A percentile compares a stretch with the other conserved stretches of the same genome.
These are phyloP conservation scores for Tautogolabrus adspersus DNA, from an alignment of 2,113 vertebrate genomes.

Conservation along the genomic window DNA sequence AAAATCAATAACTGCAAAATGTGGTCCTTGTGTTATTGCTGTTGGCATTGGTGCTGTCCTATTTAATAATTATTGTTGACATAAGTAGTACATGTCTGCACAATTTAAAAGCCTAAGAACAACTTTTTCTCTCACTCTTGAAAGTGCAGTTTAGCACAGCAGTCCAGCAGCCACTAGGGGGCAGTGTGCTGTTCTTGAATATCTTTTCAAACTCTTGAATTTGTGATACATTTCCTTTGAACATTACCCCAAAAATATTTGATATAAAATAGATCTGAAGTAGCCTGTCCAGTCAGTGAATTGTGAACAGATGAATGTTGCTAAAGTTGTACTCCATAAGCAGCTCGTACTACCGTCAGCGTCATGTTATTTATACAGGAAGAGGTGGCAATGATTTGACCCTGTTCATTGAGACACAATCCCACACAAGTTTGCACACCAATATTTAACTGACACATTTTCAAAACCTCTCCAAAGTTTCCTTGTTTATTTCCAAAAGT, in stretches of 20 bases:
- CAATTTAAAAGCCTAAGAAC: background rate
- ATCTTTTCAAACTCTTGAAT: background rate
- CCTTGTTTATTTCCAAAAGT: no score
- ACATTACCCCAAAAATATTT: background rate
- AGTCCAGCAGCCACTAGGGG: background rate
- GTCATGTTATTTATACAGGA: background rate
- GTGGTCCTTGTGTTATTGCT: background rate
- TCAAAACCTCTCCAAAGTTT: no score
- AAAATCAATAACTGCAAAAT: slow-evolving; percentile 31
- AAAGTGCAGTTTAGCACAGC: background rate
- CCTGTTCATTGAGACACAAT: background rate
- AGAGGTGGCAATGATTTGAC: background rate
- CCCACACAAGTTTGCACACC: background rate
- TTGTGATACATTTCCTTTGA: background rate
- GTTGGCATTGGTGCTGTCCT: background rate
- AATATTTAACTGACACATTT: no score
- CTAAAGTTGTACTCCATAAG: background rate
- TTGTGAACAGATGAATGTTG: background rate
- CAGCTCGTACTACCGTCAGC: background rate
- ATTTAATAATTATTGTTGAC: background rate
- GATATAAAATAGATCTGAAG: background rate
- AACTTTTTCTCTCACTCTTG: no score
- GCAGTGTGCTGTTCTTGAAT: background rate
- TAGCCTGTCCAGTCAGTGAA: background rate
- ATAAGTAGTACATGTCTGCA: background rate